These are phyloP conservation scores for Drosophila merina DNA, from an alignment of 2,888 invertebrate species.

Conservation along the genomic window DNA sequence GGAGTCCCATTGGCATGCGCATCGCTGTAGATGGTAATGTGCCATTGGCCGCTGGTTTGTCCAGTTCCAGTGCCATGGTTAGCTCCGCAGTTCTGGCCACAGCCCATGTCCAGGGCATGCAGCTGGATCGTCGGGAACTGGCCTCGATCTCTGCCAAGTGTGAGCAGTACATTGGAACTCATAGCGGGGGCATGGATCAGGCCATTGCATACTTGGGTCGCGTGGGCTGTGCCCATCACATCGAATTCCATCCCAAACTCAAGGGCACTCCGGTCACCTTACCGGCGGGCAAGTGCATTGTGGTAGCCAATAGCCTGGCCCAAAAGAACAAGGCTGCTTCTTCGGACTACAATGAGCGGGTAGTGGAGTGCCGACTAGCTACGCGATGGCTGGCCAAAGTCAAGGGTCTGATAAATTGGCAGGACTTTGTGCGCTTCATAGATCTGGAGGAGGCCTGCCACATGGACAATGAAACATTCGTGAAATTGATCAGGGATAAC, in stretches of 20 bases:
- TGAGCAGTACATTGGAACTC: constrained; percentile 97
- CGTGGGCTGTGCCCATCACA: constrained; percentile 93
- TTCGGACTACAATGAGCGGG: constrained; percentile 95
- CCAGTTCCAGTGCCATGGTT: constrained; percentile 98
- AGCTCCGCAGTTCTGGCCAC: constrained; percentile 94
- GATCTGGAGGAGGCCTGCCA: constrained; percentile 89
- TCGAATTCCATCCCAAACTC: constrained; percentile 94
- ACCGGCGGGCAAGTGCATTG: constrained; percentile 93
- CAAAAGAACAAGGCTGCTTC: constrained; percentile 97
- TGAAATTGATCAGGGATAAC: constrained; percentile 86
- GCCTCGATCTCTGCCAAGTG: constrained; percentile 95
- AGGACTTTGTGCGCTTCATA: constrained; percentile 87
- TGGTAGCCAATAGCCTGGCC: constrained; percentile 95
- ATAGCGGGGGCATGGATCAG: constrained; percentile 99
- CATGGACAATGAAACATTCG: constrained; percentile 88
- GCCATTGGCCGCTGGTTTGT: constrained; percentile 96
- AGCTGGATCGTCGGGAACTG: constrained; percentile 85
- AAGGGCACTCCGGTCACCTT: constrained; percentile 90
- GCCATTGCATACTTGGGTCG: constrained; percentile 97
- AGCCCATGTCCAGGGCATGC: constrained; percentile 73
- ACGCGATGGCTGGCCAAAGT: constrained; percentile 90
- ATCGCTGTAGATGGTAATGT: constrained; percentile 93
- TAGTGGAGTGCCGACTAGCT: constrained; percentile 97
- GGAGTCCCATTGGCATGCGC: constrained; percentile 86
- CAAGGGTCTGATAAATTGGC: constrained; percentile 87